These are phyloP conservation scores for Penaeus indicus DNA, from an alignment of 1,140 invertebrate species.

Conservation along the genomic window DNA sequence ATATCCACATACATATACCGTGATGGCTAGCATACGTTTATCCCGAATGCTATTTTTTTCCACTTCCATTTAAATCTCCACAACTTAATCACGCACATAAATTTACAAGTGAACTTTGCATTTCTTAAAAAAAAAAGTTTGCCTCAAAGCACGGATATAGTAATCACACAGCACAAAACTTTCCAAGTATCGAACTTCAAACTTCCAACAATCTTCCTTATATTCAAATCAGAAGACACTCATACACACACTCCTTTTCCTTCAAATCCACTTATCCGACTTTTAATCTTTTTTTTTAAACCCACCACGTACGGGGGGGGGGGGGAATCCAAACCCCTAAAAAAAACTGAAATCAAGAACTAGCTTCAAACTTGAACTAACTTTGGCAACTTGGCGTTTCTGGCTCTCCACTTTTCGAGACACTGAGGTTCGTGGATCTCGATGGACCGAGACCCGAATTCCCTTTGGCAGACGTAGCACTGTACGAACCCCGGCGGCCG, in stretches of 20 bases:
- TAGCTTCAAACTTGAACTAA: slow-evolving; percentile 28
- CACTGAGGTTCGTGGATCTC: slow-evolving; percentile 85
- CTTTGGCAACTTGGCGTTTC: slow-evolving; percentile 68
- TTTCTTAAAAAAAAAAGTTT: too few species aligned
- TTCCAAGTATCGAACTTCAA: too few species aligned
- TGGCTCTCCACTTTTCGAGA: slow-evolving; percentile 80
- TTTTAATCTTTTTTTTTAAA: too few species aligned
- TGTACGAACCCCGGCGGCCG: slow-evolving; percentile 70
- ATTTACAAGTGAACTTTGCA: too few species aligned
- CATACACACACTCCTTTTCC: neutral
- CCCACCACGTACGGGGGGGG: neutral
- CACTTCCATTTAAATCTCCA: too few species aligned
- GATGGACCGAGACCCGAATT: slow-evolving; percentile 81
- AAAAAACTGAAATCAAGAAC: neutral
- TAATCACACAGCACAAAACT: too few species aligned
- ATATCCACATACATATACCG: too few species aligned
- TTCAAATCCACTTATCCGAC: neutral
- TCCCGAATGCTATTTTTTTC: too few species aligned
- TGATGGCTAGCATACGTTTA: too few species aligned
- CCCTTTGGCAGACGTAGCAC: slow-evolving; percentile 82
- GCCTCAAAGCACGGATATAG: too few species aligned
- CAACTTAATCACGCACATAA: too few species aligned
- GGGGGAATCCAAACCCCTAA: neutral
- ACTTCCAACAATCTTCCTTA: neutral
- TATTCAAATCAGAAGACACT: neutral